A percentile compares a stretch with the other conserved stretches of the same genome.
Evolutionary conservation across 2,797 vertebrate species (phyloP).

Genomic region (Chromis chromis): DNA sequence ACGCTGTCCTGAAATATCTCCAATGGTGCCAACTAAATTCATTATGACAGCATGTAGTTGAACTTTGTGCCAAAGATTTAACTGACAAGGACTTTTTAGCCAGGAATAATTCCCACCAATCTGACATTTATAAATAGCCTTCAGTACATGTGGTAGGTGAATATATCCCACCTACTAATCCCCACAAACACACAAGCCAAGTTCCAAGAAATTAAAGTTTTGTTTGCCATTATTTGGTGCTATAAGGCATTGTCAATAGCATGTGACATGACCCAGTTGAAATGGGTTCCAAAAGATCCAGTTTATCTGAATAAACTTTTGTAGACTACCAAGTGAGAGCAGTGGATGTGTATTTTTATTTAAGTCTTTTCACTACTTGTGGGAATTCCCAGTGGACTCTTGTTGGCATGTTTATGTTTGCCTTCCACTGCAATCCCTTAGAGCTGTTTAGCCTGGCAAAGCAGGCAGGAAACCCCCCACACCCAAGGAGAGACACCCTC

Average conservation of each 20-base stretch:
- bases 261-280: background rate
- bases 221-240: background rate
- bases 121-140: background rate
- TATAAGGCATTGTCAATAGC: background rate
- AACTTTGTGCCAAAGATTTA: constrained; percentile 20
- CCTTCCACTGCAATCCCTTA: constrained; percentile 1
- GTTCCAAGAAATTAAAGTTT: background rate
- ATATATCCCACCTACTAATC: no score
- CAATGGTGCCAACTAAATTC: constrained; percentile 10
- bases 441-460: constrained; percentile 42
- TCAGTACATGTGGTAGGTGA: background rate
- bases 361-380: constrained; percentile 36
- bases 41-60: background rate
- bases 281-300: background rate
- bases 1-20: constrained; percentile 41
- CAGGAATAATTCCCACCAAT: background rate
- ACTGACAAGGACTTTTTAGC: background rate
- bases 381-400: constrained; percentile 24
- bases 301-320: constrained; percentile 10
- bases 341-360: constrained; percentile 22
- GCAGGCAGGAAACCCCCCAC: constrained; percentile 20
- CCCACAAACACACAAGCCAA: no score
- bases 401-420: constrained; percentile 42
- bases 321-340: constrained; percentile 12
- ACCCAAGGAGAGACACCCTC: constrained; percentile 11